phyloP scores from a whole-genome alignment of 1,140 invertebrate species.

The Spodoptera litura region DNA sequence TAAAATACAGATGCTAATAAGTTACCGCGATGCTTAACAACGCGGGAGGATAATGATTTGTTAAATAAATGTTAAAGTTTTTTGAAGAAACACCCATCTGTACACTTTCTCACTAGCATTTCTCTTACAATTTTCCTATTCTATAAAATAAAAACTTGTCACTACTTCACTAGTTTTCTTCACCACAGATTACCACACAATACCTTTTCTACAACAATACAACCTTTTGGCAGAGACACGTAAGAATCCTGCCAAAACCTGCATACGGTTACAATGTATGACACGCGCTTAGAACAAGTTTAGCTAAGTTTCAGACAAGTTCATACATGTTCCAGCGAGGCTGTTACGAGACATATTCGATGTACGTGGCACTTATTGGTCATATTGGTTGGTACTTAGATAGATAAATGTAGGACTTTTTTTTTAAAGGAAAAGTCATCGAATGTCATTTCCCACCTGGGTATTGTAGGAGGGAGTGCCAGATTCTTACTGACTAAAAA shows the following conservation, averaged over 20 bases:
- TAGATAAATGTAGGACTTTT: background rate
- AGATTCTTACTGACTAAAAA: too few relatives aligned
- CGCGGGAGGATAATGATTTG: too few relatives aligned
- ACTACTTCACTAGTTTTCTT: background rate
- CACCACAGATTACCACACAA: constrained; percentile 30
- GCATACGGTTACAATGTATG: constrained; percentile 29
- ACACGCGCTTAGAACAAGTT: constrained; percentile 35
- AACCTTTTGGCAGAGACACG: constrained; percentile 20
- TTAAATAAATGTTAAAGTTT: too few relatives aligned
- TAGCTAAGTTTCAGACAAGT: constrained; percentile 32
- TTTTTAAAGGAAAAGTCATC: too few relatives aligned
- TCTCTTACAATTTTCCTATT: background rate
- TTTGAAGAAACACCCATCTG: too few relatives aligned
- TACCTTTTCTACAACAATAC: constrained; percentile 22
- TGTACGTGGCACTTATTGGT: background rate
- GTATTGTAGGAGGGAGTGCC: too few relatives aligned
- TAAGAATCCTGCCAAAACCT: constrained; percentile 41
- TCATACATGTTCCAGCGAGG: constrained; percentile 5
- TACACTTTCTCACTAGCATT: too few relatives aligned
- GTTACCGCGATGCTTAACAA: too few relatives aligned
- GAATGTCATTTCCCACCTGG: too few relatives aligned
- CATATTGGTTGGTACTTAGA: background rate
- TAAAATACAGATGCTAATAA: too few relatives aligned
- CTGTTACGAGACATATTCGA: background rate
- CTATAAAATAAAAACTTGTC: constrained; percentile 1